A percentile compares a stretch with the other conserved stretches of the same genome.
Conservation (phyloP, 2,888 invertebrate species). For the Ophioninae sp. region DNA sequence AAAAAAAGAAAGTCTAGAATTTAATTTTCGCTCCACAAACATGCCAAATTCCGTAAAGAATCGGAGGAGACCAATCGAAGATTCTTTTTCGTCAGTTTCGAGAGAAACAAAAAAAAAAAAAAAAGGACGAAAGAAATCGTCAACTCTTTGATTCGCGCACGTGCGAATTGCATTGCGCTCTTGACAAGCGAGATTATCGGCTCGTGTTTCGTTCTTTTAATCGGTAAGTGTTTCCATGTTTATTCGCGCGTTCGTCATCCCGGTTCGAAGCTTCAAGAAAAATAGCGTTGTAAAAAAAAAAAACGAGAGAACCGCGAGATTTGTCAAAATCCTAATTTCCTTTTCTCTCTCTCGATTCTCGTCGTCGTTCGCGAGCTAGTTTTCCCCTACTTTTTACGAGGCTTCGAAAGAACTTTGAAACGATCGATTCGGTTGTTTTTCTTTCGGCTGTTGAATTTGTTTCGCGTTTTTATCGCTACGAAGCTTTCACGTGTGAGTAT, state of each 20-base stretch:
- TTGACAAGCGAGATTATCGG: constrained; percentile 49
- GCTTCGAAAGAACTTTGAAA: constrained; percentile 6
- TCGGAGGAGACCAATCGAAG: too few species aligned
- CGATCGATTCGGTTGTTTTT: neutral
- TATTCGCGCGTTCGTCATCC: constrained; percentile 8
- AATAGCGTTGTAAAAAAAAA: constrained; percentile 30
- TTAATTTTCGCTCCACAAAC: too few species aligned
- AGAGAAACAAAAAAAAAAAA: neutral
- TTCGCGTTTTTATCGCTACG: constrained; percentile 17
- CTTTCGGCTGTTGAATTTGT: constrained; percentile 23
- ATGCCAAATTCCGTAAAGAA: too few species aligned
- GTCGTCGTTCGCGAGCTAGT: constrained; percentile 4
- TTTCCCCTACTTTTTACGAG: constrained; percentile 14
- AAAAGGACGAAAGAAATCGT: too few species aligned
- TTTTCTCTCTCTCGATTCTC: constrained; percentile 20
- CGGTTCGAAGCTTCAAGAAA: constrained; percentile 18
- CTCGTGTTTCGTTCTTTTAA: constrained; percentile 12
- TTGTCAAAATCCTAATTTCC: neutral
- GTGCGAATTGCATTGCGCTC: constrained; percentile 36
- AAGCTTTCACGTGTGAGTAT: constrained; percentile 42
- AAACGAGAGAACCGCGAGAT: constrained; percentile 34
- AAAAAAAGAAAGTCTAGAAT: too few species aligned
- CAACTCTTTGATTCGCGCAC: constrained; percentile 39
- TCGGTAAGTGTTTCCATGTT: neutral
- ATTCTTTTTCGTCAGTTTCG: neutral